These are phyloP conservation scores for Beroe forskalii DNA, from an alignment of 37 sponge, comb jelly and placozoan genomes.

Conservation along the genomic window DNA sequence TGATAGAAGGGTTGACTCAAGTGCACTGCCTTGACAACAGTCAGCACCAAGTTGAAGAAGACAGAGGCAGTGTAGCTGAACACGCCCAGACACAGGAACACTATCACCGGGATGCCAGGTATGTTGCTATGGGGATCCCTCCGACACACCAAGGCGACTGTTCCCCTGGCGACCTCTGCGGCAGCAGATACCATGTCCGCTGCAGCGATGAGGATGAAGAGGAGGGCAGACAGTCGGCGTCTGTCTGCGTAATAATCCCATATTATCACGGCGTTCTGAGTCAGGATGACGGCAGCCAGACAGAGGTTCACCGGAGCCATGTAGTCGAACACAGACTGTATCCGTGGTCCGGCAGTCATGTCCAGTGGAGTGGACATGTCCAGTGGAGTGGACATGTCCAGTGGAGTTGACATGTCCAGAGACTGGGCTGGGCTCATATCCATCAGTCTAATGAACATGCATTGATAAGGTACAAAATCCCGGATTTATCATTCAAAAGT, in stretches of 20 bases:
- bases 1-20: not conserved
- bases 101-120: not conserved
- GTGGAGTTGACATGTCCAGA: too few relatives aligned
- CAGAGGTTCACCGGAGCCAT: not conserved
- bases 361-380: too few relatives aligned
- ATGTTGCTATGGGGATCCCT: not conserved
- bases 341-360: not conserved
- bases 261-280: not conserved
- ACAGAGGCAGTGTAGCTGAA: slow-evolving; percentile 3
- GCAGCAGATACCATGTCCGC: not conserved
- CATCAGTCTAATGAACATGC: too few relatives aligned
- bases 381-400: too few relatives aligned
- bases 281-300: not conserved
- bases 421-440: too few relatives aligned
- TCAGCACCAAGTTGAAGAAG: not conserved
- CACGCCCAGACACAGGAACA: not conserved
- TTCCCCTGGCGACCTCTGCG: not conserved
- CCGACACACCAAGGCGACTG: not conserved
- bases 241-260: not conserved
- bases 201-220: not conserved
- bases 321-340: not conserved
- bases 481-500: too few relatives aligned
- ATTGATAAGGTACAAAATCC: too few relatives aligned
- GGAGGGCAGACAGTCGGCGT: not conserved
- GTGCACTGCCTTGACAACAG: not conserved